A percentile compares a stretch with the other conserved stretches of the same genome.
Evolutionary conservation across 2,113 vertebrate species (phyloP).

Genomic region (Ptychochromis oligacanthus): DNA sequence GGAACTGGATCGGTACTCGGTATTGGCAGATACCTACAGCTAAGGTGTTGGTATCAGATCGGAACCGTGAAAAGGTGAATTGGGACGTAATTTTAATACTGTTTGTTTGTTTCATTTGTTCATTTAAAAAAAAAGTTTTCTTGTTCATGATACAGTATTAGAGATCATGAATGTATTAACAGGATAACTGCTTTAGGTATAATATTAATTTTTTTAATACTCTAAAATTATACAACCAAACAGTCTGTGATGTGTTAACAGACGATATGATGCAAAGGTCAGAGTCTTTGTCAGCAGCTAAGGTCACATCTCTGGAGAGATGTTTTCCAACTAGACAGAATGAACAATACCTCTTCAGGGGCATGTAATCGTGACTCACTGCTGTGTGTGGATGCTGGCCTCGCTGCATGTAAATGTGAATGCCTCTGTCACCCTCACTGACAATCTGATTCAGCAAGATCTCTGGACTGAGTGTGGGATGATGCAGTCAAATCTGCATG

Average conservation of each 20-base stretch:
- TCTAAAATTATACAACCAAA: background rate
- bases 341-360: conserved; percentile 67
- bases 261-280: conserved; percentile 67
- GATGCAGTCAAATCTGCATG: conserved; percentile 17
- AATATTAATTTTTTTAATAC: background rate
- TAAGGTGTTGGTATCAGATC: background rate
- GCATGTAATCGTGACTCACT: conserved; percentile 64
- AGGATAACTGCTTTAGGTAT: background rate
- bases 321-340: conserved; percentile 62
- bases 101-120: background rate
- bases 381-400: conserved; percentile 37
- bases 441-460: conserved; percentile 56
- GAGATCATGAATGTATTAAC: background rate
- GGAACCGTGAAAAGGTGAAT: background rate
- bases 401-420: conserved; percentile 65
- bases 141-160: background rate
- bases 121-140: background rate
- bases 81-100: background rate
- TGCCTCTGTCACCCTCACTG: conserved; percentile 46
- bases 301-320: conserved; percentile 65
- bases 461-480: conserved; percentile 27
- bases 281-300: conserved; percentile 64
- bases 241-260: conserved; percentile 37
- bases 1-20: rapidly evolving
- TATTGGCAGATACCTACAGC: background rate